Evolutionary conservation across 2,797 vertebrate genomes (phyloP).

Genomic region (Brotula barbata): DNA sequence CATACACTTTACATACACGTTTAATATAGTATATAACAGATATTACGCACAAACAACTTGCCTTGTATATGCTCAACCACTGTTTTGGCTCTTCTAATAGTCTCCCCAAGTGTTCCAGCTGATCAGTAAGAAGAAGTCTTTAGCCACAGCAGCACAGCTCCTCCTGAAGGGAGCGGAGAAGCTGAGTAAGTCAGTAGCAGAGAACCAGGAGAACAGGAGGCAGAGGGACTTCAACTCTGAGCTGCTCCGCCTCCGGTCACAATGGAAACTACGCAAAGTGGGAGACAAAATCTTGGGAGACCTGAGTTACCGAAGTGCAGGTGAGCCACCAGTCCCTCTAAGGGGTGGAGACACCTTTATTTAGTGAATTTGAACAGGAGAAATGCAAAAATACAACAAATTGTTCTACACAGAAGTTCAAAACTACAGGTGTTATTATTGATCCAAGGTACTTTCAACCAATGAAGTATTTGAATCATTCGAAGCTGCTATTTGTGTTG

Average conservation of each 20-base stretch:
- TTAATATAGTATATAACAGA: no score
- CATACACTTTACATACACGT: neutral
- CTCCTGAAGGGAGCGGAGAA: constrained; percentile 94
- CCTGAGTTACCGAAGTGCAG: constrained; percentile 96
- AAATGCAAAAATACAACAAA: neutral
- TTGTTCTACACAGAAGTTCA: no score
- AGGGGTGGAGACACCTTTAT: no score
- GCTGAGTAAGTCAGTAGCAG: constrained; percentile 90
- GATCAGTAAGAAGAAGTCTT: constrained; percentile 94
- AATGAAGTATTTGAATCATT: no score
- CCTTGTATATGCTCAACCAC: neutral
- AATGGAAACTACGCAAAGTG: constrained; percentile 98
- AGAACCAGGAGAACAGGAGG: constrained; percentile 93
- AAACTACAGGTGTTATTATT: no score
- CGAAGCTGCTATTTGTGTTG: no score
- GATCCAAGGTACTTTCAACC: no score
- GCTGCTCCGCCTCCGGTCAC: constrained; percentile 89
- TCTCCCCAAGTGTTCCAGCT: constrained; percentile 93
- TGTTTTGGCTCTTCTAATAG: constrained; percentile 60
- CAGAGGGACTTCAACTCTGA: constrained; percentile 98
- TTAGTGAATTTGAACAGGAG: neutral
- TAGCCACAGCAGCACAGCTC: constrained; percentile 92
- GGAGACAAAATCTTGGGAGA: constrained; percentile 99
- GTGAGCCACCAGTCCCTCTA: no score
- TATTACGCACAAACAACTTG: neutral